phyloP scores from a whole-genome alignment of 2,797 vertebrate species.

The Ceryle rudis region DNA sequence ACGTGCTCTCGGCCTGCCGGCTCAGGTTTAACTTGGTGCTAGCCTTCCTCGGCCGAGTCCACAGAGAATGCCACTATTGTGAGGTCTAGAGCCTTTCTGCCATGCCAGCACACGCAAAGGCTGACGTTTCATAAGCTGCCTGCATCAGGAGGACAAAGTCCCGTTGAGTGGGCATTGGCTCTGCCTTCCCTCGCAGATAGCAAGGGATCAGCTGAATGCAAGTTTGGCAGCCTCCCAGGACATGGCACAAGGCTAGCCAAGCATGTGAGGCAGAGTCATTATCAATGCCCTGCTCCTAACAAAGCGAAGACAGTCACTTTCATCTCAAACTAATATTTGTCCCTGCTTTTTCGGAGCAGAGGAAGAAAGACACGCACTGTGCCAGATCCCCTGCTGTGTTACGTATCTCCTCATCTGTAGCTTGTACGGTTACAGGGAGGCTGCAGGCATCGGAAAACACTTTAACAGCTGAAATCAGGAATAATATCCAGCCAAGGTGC shows the following conservation, averaged over 20 bases:
- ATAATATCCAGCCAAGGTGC: not conserved
- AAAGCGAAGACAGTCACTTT: constrained; percentile 53
- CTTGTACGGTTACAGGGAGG: not conserved
- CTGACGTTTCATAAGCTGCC: constrained; percentile 33
- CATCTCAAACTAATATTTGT: constrained; percentile 56
- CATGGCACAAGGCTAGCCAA: constrained; percentile 41
- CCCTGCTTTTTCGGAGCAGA: constrained; percentile 44
- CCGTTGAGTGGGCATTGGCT: constrained; percentile 50
- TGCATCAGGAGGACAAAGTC: constrained; percentile 52
- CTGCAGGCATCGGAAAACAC: not conserved
- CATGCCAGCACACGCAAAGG: not conserved
- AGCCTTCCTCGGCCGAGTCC: constrained; percentile 11
- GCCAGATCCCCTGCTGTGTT: not conserved
- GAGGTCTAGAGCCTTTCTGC: constrained; percentile 5
- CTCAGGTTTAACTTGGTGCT: not conserved
- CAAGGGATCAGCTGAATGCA: constrained; percentile 38
- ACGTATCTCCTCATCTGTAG: not conserved
- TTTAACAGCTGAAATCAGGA: not conserved
- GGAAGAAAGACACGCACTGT: not conserved
- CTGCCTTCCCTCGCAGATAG: constrained; percentile 41
- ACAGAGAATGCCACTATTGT: not conserved
- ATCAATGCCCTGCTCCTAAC: constrained; percentile 8
- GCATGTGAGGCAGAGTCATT: constrained; percentile 47
- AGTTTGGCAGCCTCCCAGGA: constrained; percentile 59
- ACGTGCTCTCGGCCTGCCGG: not conserved